A percentile compares a stretch with the other conserved stretches of the same genome.
Evolutionary conservation across 2,888 invertebrate genomes (phyloP).

Genomic region (Anodontia alba): DNA sequence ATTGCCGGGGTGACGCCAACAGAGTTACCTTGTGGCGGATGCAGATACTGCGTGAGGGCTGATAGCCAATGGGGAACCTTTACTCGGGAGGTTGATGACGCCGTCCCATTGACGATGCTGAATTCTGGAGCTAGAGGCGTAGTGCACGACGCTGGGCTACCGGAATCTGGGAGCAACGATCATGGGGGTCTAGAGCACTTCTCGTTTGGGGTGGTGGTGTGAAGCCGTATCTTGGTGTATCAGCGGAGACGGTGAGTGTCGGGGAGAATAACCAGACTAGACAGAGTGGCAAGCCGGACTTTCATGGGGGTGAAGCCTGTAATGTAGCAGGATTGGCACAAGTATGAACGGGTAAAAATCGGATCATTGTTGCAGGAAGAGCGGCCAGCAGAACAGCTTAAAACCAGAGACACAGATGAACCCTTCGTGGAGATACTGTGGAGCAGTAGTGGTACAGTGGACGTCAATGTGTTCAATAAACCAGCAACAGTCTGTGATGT

Average conservation of each 20-base stretch:
- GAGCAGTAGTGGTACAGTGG: not conserved
- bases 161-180: not conserved
- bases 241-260: not conserved
- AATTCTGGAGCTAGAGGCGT: not conserved
- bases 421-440: not conserved
- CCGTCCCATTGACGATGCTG: constrained; percentile 20
- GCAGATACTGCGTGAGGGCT: constrained; percentile 21
- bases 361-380: not conserved
- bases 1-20: constrained; percentile 6
- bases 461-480: not conserved
- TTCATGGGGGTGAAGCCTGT: not conserved
- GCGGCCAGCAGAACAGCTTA: not conserved
- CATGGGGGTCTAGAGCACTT: not conserved
- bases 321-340: not conserved
- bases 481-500: not conserved
- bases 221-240: not conserved
- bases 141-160: not conserved
- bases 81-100: constrained; percentile 29
- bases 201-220: not conserved
- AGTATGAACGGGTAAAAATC: not conserved
- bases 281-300: constrained; percentile 6
- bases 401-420: not conserved
- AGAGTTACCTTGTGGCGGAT: constrained; percentile 24
- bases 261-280: not conserved
- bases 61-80: constrained; percentile 29